Evolutionary conservation across 2,113 vertebrate genomes (phyloP).

Genomic region (Amazona guildingii): DNA sequence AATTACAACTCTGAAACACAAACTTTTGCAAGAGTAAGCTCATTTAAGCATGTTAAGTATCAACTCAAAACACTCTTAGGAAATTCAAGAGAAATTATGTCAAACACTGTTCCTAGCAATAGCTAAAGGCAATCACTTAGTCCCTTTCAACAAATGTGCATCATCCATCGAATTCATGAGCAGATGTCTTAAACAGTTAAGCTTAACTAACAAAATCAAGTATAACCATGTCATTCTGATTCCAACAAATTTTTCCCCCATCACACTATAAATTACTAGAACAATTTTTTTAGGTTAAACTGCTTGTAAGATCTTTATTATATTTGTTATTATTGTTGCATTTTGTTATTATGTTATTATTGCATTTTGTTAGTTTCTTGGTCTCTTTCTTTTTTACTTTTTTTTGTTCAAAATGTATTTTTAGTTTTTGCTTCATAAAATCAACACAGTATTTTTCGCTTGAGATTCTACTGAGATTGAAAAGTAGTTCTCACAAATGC

Average conservation of each 20-base stretch:
- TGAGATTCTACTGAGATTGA: neutral
- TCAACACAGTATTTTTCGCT: neutral
- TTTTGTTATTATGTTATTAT: too few relatives aligned
- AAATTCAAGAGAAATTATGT: neutral
- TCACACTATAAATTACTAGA: neutral
- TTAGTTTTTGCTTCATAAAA: neutral
- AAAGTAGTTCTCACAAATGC: neutral
- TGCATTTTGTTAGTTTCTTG: neutral
- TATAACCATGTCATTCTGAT: neutral
- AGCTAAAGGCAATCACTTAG: neutral
- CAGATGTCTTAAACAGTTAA: slow-evolving; percentile 8
- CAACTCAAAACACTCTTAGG: neutral
- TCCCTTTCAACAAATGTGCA: neutral
- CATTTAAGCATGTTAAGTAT: neutral
- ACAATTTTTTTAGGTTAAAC: neutral
- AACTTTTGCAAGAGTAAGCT: neutral
- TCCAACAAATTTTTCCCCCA: neutral
- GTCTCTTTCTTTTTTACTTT: neutral
- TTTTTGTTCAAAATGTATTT: neutral
- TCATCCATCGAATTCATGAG: neutral
- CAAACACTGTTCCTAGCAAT: neutral
- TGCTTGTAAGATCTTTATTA: neutral
- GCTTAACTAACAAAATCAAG: neutral
- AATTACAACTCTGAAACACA: neutral
- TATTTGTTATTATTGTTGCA: too few relatives aligned